Conservation (phyloP, 2,888 invertebrate genomes). For the Tortricodes alternella region DNA sequence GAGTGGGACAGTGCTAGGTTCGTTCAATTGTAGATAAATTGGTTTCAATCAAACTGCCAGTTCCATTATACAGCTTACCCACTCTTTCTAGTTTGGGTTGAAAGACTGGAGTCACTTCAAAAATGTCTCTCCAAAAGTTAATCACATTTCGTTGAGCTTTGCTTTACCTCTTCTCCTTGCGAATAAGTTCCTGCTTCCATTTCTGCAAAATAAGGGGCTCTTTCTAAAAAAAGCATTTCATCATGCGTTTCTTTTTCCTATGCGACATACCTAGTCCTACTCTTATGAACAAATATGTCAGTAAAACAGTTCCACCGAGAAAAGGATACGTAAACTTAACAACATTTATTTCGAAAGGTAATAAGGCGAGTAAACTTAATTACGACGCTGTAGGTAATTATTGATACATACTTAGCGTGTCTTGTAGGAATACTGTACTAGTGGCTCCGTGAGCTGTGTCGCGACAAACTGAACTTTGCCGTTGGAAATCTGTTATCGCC, state of each 20-base stretch:
- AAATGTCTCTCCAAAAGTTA: too few relatives aligned
- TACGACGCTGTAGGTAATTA: not conserved
- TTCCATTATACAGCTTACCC: not conserved
- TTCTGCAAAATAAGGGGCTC: too few relatives aligned
- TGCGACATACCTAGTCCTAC: too few relatives aligned
- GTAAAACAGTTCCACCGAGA: too few relatives aligned
- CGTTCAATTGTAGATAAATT: too few relatives aligned
- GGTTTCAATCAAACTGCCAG: not conserved
- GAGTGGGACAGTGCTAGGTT: not conserved
- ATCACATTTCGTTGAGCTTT: not conserved
- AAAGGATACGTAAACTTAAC: not conserved
- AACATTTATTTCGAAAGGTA: not conserved
- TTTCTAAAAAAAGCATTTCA: too few relatives aligned
- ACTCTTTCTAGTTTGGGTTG: not conserved
- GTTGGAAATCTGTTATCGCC: too few relatives aligned
- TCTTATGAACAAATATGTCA: too few relatives aligned
- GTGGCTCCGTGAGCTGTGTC: too few relatives aligned
- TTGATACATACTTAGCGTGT: not conserved
- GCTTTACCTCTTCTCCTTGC: not conserved
- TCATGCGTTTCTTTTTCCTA: too few relatives aligned
- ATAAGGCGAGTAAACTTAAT: not conserved
- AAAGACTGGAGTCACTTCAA: not conserved
- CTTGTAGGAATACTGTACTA: conserved; percentile 3
- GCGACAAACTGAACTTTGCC: too few relatives aligned
- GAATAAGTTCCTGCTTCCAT: not conserved